Conservation (phyloP, 2,113 vertebrate species). For the Hoplias malabaricus region DNA sequence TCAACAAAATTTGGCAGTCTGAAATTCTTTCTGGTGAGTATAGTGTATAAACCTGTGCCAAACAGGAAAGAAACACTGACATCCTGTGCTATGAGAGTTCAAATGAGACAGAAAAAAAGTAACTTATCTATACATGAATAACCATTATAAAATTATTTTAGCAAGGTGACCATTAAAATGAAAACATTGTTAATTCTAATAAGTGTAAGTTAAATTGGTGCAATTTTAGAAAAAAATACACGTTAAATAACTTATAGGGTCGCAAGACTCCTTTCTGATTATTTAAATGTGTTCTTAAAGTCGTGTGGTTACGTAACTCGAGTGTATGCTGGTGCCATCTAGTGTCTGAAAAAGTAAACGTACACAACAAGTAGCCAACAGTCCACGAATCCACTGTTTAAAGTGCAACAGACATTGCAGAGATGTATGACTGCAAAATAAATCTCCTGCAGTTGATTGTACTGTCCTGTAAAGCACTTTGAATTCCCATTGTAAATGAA, state of each 20-base stretch:
- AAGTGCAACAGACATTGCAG: not conserved
- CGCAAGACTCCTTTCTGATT: no score
- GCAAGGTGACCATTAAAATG: no score
- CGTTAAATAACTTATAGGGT: not conserved
- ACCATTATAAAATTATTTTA: no score
- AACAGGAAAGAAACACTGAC: constrained; percentile 47
- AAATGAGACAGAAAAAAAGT: not conserved
- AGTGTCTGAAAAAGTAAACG: not conserved
- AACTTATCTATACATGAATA: no score
- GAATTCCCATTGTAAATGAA: not conserved
- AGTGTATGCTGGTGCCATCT: constrained; percentile 4
- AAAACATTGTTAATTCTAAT: no score
- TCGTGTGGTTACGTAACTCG: not conserved
- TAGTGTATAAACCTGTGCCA: not conserved
- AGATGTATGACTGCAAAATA: not conserved
- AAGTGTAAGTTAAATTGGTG: not conserved
- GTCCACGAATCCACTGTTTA: not conserved
- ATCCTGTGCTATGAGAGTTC: constrained; percentile 32
- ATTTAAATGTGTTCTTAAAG: not conserved
- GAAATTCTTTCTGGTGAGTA: constrained; percentile 12
- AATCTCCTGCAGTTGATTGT: not conserved
- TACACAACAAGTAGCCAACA: not conserved
- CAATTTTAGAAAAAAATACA: not conserved
- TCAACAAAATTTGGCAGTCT: no score
- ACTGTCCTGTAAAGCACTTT: no score